A percentile compares a stretch with the other conserved stretches of the same genome.
Evolutionary conservation across 1,140 invertebrate genomes (phyloP).

Genomic region (Lamellibrachia luymesi): DNA sequence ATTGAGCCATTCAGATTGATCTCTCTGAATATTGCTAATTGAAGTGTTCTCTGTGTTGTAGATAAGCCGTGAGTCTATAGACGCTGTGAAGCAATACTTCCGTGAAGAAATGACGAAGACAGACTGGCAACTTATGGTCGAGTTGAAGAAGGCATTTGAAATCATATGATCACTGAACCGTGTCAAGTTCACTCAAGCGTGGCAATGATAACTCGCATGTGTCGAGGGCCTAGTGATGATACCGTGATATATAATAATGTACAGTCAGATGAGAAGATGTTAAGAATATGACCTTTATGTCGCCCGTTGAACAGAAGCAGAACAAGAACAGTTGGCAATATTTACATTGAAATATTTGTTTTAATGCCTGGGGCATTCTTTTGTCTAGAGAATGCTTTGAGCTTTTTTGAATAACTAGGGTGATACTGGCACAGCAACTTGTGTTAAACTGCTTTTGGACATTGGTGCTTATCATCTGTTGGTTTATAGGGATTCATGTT

Average conservation of each 20-base stretch:
- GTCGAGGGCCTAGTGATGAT: background rate
- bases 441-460: background rate
- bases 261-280: background rate
- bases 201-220: background rate
- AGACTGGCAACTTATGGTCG: constrained; percentile 97
- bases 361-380: background rate
- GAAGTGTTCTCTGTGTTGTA: constrained; percentile 62
- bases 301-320: background rate
- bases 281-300: background rate
- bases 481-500: background rate
- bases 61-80: constrained; percentile 96
- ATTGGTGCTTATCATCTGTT: background rate
- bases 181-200: background rate
- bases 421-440: background rate
- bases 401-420: background rate
- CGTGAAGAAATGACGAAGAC: constrained; percentile 91
- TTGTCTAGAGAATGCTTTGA: constrained; percentile 1
- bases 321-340: background rate
- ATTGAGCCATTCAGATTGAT: background rate
- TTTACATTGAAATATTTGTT: background rate
- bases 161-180: constrained; percentile 72
- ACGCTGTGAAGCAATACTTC: constrained; percentile 99
- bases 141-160: constrained; percentile 96
- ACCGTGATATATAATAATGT: background rate
- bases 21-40: background rate